phyloP scores from a whole-genome alignment of 1,140 invertebrate species.

The Coptotermes formosanus region DNA sequence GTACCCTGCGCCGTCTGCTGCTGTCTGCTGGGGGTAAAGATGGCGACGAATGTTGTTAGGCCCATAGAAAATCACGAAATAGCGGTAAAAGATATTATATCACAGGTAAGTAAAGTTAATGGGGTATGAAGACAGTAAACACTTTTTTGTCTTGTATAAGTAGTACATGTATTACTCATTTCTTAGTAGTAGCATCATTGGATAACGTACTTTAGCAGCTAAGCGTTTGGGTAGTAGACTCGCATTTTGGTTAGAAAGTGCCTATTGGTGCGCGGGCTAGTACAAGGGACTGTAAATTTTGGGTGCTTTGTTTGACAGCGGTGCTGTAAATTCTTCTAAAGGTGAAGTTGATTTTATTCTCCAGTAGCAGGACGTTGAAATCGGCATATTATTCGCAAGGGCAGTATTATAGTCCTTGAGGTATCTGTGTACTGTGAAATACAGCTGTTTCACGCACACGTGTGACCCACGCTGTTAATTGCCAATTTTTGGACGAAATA shows the following conservation, averaged over 20 bases:
- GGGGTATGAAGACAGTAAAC: not conserved
- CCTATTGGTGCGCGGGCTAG: not conserved
- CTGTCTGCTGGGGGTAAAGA: constrained; percentile 7
- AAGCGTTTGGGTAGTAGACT: not conserved
- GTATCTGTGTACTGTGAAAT: not conserved
- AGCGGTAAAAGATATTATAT: constrained; percentile 16
- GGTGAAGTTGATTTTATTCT: not conserved
- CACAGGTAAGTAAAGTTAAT: not conserved
- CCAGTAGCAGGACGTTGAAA: too few relatives aligned
- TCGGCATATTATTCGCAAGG: too few relatives aligned
- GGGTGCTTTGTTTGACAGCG: not conserved
- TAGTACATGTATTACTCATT: not conserved
- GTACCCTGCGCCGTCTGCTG: not conserved
- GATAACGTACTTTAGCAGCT: not conserved
- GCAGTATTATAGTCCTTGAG: not conserved
- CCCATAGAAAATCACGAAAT: constrained; percentile 19
- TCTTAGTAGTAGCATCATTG: not conserved
- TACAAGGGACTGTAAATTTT: not conserved
- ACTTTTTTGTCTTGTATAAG: not conserved
- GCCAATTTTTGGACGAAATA: not conserved
- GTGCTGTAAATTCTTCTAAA: too few relatives aligned
- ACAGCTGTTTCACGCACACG: not conserved
- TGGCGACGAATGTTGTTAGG: constrained; percentile 22
- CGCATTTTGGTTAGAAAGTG: not conserved
- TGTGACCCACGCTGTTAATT: not conserved